phyloP scores from a whole-genome alignment of 2,113 vertebrate genomes.

The Zootoca vivipara region DNA sequence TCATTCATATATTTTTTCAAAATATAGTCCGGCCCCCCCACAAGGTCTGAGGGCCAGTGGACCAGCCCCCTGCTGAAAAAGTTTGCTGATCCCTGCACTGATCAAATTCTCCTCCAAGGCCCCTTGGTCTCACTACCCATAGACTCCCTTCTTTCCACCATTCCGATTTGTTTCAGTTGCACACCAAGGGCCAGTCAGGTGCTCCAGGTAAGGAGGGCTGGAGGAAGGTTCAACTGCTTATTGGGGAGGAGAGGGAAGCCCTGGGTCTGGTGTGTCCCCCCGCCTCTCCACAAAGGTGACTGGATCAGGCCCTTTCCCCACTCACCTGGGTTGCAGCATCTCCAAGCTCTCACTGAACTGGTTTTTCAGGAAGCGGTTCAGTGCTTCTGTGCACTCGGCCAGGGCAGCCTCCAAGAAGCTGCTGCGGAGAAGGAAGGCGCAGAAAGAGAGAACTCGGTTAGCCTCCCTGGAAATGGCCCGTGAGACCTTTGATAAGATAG shows the following conservation, averaged over 20 bases:
- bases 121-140: not conserved
- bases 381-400: constrained; percentile 87
- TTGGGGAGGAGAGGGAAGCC: not conserved
- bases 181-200: not conserved
- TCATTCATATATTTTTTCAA: too few species aligned
- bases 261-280: not conserved
- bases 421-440: not conserved
- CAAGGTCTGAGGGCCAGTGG: too few species aligned
- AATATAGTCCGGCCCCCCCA: too few species aligned
- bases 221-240: too few species aligned
- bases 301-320: not conserved
- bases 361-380: constrained; percentile 89
- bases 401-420: constrained; percentile 80
- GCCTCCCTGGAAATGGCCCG: not conserved
- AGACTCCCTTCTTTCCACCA: not conserved
- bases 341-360: constrained; percentile 86
- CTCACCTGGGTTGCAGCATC: constrained; percentile 84
- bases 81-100: too few species aligned
- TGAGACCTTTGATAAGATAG: not conserved
- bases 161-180: not conserved
- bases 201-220: too few species aligned
- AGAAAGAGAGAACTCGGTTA: not conserved
- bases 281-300: not conserved
- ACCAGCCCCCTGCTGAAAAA: too few species aligned
- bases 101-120: not conserved